Conservation (phyloP, 2,888 invertebrate species). For the Drosophila lacicola region DNA sequence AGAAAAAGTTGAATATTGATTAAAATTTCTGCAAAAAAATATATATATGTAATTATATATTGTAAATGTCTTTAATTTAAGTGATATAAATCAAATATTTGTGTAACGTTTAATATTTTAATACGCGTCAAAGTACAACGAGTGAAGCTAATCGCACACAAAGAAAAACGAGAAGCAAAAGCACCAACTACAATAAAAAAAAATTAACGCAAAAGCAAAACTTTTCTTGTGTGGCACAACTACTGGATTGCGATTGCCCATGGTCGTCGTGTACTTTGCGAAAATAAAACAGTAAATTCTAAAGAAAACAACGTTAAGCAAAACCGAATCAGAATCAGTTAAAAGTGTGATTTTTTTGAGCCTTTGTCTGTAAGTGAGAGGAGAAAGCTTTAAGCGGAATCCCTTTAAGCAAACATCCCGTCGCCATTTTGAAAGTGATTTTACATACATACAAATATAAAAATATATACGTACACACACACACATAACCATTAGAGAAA, state of each 20-base stretch:
- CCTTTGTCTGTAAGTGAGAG: slow-evolving; percentile 76
- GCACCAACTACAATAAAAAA: slow-evolving; percentile 39
- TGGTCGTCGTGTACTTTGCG: slow-evolving; percentile 64
- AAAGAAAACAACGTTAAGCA: slow-evolving; percentile 63
- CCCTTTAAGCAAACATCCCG: slow-evolving; percentile 75
- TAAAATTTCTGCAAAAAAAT: slow-evolving; percentile 77
- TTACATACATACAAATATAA: slow-evolving; percentile 68
- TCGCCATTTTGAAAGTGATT: slow-evolving; percentile 80
- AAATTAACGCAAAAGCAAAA: slow-evolving; percentile 46
- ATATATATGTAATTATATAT: slow-evolving; percentile 80
- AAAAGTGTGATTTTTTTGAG: slow-evolving; percentile 78
- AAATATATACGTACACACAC: slow-evolving; percentile 53
- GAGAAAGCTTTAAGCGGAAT: slow-evolving; percentile 79
- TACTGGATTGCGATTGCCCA: slow-evolving; percentile 26
- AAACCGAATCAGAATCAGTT: slow-evolving; percentile 69
- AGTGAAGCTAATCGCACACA: slow-evolving; percentile 75
- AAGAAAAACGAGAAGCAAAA: slow-evolving; percentile 47
- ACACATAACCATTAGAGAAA: slow-evolving; percentile 50
- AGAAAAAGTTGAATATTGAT: slow-evolving; percentile 73
- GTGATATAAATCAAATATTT: slow-evolving; percentile 79
- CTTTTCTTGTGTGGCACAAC: slow-evolving; percentile 53
- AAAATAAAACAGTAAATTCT: slow-evolving; percentile 40
- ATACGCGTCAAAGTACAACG: slow-evolving; percentile 80
- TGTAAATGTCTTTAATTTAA: slow-evolving; percentile 77
- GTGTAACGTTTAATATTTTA: slow-evolving; percentile 76